Conservation (phyloP, 2,797 vertebrate genomes). For the Melanotaenia boesemani region DNA sequence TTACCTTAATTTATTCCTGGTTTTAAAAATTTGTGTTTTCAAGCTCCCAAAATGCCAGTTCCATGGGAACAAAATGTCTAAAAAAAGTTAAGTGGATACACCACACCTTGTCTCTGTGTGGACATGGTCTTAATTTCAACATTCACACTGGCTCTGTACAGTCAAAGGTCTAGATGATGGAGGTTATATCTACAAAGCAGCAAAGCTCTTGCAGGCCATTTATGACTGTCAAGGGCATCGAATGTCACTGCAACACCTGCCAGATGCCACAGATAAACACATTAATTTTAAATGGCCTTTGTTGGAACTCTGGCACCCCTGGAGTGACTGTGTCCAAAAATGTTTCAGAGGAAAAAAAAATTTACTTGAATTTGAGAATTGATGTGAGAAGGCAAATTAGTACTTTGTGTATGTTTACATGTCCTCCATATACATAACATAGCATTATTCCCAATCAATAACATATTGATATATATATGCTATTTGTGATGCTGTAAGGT, state of each 20-base stretch:
- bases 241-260: constrained; percentile 27
- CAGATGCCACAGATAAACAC: constrained; percentile 19
- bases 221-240: constrained; percentile 56
- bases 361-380: neutral
- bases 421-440: constrained; percentile 17
- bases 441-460: constrained; percentile 24
- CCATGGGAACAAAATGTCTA: too few species aligned
- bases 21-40: too few species aligned
- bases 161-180: constrained; percentile 16
- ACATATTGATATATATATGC: neutral
- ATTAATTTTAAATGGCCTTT: neutral
- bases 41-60: too few species aligned
- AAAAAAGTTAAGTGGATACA: too few species aligned
- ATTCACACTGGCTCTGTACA: too few species aligned
- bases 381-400: neutral
- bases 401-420: neutral
- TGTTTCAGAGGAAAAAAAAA: too few species aligned
- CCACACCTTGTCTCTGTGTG: too few species aligned
- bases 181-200: constrained; percentile 36
- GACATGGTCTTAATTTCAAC: too few species aligned
- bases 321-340: constrained; percentile 11
- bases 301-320: neutral
- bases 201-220: constrained; percentile 27
- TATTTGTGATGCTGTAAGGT: too few species aligned
- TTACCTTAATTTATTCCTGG: too few species aligned